These are phyloP conservation scores for Passer domesticus DNA, from an alignment of 2,113 vertebrate species.

Conservation along the genomic window DNA sequence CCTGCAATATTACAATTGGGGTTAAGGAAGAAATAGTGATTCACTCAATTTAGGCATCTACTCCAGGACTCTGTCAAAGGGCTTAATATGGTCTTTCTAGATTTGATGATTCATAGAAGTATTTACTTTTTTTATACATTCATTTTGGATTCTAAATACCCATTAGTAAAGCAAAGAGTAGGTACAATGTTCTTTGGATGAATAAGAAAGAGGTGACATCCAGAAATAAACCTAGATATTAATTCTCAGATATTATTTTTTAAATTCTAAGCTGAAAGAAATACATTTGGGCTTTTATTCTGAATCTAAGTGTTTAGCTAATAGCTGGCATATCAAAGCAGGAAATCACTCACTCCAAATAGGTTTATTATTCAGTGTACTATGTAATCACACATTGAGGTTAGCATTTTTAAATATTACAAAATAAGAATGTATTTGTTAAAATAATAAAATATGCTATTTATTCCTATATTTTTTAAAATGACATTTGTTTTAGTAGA, in stretches of 20 bases:
- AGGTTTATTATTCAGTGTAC: neutral
- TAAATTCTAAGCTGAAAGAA: neutral
- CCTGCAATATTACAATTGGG: neutral
- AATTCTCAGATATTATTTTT: neutral
- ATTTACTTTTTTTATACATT: neutral
- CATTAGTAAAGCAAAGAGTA: neutral
- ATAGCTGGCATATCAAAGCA: neutral
- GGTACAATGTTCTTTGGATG: neutral
- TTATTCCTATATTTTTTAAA: neutral
- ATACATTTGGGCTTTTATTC: fast-evolving
- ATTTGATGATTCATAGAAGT: neutral
- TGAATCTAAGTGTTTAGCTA: neutral
- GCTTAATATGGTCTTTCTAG: neutral
- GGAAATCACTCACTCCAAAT: neutral
- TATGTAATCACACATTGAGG: neutral
- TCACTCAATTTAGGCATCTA: neutral
- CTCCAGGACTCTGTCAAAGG: neutral
- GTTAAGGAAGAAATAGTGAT: neutral
- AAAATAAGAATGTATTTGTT: neutral
- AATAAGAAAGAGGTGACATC: neutral
- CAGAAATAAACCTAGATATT: neutral
- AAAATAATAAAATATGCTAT: neutral
- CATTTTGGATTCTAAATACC: neutral
- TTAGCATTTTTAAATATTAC: neutral
- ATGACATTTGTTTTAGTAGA: neutral